A percentile compares a stretch with the other conserved stretches of the same genome.
Conservation (phyloP, 2,888 invertebrate genomes). For the Argyra leucocephala region DNA sequence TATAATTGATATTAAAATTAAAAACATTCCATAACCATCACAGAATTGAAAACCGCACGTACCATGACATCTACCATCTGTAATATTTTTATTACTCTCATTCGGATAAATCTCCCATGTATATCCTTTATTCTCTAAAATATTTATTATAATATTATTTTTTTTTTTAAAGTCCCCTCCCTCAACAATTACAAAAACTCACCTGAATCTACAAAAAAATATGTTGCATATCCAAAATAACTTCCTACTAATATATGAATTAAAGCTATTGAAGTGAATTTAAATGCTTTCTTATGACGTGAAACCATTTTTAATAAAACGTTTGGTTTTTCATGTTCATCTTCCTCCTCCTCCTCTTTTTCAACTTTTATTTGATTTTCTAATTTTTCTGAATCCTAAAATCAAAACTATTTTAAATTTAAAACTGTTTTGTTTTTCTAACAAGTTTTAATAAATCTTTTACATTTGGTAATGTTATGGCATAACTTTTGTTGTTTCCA, state of each 20-base stretch:
- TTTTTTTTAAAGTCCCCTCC: conserved; percentile 14
- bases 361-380: not conserved
- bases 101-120: not conserved
- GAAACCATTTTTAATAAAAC: not conserved
- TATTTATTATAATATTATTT: conserved; percentile 9
- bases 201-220: conserved; percentile 35
- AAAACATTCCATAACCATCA: conserved; percentile 62
- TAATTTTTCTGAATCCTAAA: not conserved
- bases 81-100: conserved; percentile 23
- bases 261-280: conserved; percentile 21
- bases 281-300: conserved; percentile 17
- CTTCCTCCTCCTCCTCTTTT: too few species aligned
- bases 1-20: conserved; percentile 52
- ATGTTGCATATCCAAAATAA: conserved; percentile 39
- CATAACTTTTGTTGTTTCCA: too few species aligned
- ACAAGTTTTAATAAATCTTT: too few species aligned
- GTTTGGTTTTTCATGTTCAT: not conserved
- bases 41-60: conserved; percentile 45
- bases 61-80: conserved; percentile 18
- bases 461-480: too few species aligned
- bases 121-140: not conserved
- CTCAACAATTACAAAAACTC: conserved; percentile 20
- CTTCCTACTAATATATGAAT: conserved; percentile 31
- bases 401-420: not conserved
- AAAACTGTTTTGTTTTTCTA: conserved; percentile 17